A percentile compares a stretch with the other conserved stretches of the same genome.
phyloP scores from a whole-genome alignment of 1,140 invertebrate genomes.

The Xylocopa sonorina region DNA sequence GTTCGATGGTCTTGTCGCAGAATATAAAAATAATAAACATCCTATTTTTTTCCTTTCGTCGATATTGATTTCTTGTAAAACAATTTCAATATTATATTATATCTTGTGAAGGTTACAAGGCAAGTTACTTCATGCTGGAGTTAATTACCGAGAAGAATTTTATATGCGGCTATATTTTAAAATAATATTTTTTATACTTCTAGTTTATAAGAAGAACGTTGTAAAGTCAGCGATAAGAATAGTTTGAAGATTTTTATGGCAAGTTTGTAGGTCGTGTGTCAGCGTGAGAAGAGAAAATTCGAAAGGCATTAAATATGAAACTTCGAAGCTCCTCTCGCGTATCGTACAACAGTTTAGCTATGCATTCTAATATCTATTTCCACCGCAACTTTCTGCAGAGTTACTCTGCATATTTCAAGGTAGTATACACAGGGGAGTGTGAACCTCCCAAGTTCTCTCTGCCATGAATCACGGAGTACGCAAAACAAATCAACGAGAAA shows the following conservation, averaged over 20 bases:
- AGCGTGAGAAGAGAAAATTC: too few species aligned
- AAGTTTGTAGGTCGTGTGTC: too few species aligned
- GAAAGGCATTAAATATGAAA: background rate
- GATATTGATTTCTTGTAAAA: background rate
- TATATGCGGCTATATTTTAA: too few species aligned
- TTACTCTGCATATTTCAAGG: too few species aligned
- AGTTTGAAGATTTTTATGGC: too few species aligned
- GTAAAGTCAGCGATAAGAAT: too few species aligned
- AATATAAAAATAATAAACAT: too few species aligned
- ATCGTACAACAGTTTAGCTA: background rate
- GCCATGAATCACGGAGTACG: too few species aligned
- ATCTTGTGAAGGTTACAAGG: too few species aligned
- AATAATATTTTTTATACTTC: too few species aligned
- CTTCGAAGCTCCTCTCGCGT: background rate
- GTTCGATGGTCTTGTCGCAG: too few species aligned
- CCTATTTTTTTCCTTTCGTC: background rate
- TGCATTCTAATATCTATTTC: background rate
- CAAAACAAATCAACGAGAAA: background rate
- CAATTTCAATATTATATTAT: background rate
- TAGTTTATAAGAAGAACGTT: too few species aligned
- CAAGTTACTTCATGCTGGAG: background rate
- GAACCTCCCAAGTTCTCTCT: background rate
- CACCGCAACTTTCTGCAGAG: background rate
- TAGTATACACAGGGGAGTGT: background rate
- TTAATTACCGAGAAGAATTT: background rate